A percentile compares a stretch with the other conserved stretches of the same genome.
Conservation (phyloP, 2,888 invertebrate species). For the Bombyx huttoni region DNA sequence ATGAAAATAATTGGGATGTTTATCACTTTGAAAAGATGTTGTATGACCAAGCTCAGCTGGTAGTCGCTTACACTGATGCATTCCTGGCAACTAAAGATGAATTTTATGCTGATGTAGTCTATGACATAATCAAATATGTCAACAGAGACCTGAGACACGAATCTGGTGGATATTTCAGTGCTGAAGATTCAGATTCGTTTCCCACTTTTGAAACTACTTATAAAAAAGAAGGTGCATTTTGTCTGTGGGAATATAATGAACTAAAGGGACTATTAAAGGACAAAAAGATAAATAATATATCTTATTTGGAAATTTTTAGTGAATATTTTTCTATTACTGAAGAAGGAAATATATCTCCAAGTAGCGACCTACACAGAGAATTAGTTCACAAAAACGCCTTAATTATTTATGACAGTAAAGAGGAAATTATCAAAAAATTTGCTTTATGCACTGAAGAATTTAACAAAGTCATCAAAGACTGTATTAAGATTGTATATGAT, state of each 20-base stretch:
- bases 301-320: constrained; percentile 80
- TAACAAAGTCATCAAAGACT: constrained; percentile 74
- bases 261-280: constrained; percentile 69
- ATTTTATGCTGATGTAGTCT: constrained; percentile 80
- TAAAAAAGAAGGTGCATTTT: constrained; percentile 96
- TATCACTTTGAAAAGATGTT: constrained; percentile 99
- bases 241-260: constrained; percentile 89
- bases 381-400: constrained; percentile 89
- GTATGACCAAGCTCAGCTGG: constrained; percentile 93
- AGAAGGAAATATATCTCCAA: constrained; percentile 83
- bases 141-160: constrained; percentile 86
- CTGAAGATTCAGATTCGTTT: constrained; percentile 96
- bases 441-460: constrained; percentile 72
- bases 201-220: constrained; percentile 74
- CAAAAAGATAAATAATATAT: constrained; percentile 45
- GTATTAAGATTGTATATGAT: constrained; percentile 77
- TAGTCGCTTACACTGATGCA: constrained; percentile 84
- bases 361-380: constrained; percentile 90
- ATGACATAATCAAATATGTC: constrained; percentile 89
- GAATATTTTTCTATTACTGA: constrained; percentile 83
- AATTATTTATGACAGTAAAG: constrained; percentile 78
- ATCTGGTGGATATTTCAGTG: constrained; percentile 93
- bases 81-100: constrained; percentile 83
- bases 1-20: constrained; percentile 94
- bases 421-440: constrained; percentile 81